Base-by-base conservation (phyloP, 2,888 invertebrate genomes). In the Erannis defoliaria region DNA sequence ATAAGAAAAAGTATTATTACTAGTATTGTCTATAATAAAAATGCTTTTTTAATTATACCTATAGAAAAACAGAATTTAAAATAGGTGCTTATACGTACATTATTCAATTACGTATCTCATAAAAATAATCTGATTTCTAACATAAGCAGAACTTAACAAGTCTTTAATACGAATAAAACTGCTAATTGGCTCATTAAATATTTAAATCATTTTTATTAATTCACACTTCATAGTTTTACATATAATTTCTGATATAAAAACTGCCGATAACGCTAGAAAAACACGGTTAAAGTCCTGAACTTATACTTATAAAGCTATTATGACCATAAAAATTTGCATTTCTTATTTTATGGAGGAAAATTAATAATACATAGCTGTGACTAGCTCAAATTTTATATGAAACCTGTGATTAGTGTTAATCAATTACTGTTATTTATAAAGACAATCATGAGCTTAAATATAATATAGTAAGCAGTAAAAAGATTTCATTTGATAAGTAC, bases 301-400 rank as follows among this genome's bases (percentile, higher is more conserved):
- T 53, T 57, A 49, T 57, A 64, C 62, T 70, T 67, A 69, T 68
- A 67, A 67, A 21, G 56, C 69, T 60, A 67, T 72, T 62, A 66
- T 21, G 31, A 63, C 56, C 37, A 65, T 68, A 55, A 68, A 67
- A 69, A 71, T 74, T 72, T 46, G 70, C 72, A 74, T 73, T 69
- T 66, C 58, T 62, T 66, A 67, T 62, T 66, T 58, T 54, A 62
- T 54, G 37, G 21, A 12, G 49, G 55, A 56, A 64, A 67, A 71
- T 64, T 64, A 67, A 63, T 63, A 14, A 31, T 2, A 31, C 29
- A 55, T 59, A 16, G 57, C 51, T 56, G 38, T 42, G 35, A 62
- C 48, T 58, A 46, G 59, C 45, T 59, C 55, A 50, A 63, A 61
- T 61, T 62, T 60, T 46, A 35, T 31, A 67, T 46, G 18, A 19